phyloP scores from a whole-genome alignment of 2,113 vertebrate species.

The Grus americana region DNA sequence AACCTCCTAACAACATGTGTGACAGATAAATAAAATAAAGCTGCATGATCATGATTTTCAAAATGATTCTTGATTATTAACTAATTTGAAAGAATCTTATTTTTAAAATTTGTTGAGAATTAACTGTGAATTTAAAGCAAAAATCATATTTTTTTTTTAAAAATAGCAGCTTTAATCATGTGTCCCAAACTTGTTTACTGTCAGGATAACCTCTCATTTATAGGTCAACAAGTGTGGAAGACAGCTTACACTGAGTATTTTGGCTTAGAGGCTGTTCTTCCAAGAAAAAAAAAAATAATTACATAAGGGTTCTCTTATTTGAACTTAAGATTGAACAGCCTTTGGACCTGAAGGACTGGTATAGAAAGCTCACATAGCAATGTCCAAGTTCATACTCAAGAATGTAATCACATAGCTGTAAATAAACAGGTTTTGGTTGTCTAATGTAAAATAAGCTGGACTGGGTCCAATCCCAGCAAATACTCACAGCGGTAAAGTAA shows the following conservation, averaged over 20 bases:
- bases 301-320: background rate
- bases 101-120: background rate
- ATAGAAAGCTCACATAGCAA: background rate
- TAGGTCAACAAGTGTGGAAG: background rate
- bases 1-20: rapidly evolving
- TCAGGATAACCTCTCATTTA: background rate
- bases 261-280: background rate
- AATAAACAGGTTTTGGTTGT: background rate
- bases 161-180: background rate
- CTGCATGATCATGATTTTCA: background rate
- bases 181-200: background rate
- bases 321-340: background rate
- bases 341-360: background rate
- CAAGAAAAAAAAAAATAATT: background rate
- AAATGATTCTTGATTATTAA: background rate
- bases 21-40: background rate
- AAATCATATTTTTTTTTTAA: background rate
- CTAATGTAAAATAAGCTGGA: background rate
- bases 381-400: background rate
- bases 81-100: background rate
- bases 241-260: background rate
- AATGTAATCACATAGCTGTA: background rate
- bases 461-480: background rate
- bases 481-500: background rate
- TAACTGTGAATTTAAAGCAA: background rate